Evolutionary conservation across 2,797 vertebrate genomes (phyloP).

Genomic region (Bovichtus diacanthus): DNA sequence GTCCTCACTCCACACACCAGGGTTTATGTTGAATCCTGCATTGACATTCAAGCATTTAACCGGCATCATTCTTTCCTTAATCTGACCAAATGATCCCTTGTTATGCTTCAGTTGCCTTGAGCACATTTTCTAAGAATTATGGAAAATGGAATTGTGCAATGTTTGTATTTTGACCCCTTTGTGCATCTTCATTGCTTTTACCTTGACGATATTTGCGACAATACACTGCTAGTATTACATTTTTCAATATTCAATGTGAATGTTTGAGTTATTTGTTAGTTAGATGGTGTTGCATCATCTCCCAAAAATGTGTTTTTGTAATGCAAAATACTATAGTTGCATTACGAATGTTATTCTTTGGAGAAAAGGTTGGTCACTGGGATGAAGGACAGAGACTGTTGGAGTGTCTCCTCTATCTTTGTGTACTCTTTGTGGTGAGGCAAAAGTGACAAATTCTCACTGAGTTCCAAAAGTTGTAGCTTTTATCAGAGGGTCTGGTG

Average conservation of each 20-base stretch:
- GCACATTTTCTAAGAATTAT: background rate
- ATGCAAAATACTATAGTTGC: background rate
- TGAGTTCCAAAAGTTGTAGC: background rate
- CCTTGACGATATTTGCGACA: background rate
- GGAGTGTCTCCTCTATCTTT: background rate
- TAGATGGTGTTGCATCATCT: background rate
- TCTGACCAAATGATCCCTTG: background rate
- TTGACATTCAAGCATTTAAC: slow-evolving; percentile 7
- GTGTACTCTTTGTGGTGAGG: background rate
- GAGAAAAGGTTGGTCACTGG: slow-evolving; percentile 7
- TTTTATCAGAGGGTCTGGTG: background rate
- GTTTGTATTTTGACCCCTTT: background rate
- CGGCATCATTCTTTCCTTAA: background rate
- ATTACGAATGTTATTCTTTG: background rate
- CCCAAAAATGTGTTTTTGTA: background rate
- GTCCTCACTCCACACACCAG: background rate
- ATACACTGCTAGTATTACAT: accelerated
- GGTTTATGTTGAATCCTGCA: background rate
- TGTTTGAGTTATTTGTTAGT: background rate
- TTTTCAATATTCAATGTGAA: background rate
- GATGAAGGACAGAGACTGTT: no score
- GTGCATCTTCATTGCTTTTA: background rate
- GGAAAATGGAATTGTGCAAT: no score
- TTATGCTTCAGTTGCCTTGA: background rate
- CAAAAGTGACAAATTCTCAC: background rate